Conservation (phyloP, 2,888 invertebrate species). For the Blomia tropicalis region DNA sequence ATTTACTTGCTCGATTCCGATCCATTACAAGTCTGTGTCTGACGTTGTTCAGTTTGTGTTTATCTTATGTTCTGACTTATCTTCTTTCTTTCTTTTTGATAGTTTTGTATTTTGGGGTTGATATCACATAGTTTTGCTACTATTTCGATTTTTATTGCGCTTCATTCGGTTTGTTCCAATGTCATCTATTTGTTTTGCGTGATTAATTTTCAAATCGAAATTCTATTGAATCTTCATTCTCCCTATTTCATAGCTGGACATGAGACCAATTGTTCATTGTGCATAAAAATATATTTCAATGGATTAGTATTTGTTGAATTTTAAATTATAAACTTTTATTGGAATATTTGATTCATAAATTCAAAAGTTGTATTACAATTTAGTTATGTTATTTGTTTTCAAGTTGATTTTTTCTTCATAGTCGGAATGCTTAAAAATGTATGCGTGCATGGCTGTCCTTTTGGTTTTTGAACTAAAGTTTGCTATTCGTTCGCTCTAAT, state of each 20-base stretch:
- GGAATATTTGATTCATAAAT: too few species aligned
- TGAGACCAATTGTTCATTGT: not conserved
- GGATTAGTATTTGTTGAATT: not conserved
- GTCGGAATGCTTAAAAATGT: too few species aligned
- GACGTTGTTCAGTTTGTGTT: not conserved
- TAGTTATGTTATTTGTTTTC: too few species aligned
- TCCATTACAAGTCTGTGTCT: not conserved
- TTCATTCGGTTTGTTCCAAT: not conserved
- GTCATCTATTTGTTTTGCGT: slow-evolving; percentile 8
- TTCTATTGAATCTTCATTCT: not conserved
- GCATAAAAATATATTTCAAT: too few species aligned
- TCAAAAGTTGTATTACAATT: too few species aligned
- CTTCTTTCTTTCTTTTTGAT: not conserved
- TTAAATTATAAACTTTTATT: not conserved
- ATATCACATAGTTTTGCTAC: slow-evolving; percentile 17
- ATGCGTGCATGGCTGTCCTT: too few species aligned
- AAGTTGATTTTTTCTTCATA: too few species aligned
- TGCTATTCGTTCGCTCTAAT: not conserved
- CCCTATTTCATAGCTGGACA: too few species aligned
- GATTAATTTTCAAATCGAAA: slow-evolving; percentile 13
- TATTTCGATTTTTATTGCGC: slow-evolving; percentile 20
- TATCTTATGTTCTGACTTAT: slow-evolving; percentile 9
- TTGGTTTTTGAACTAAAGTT: too few species aligned
- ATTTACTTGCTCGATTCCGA: not conserved
- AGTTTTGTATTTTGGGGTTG: too few species aligned